phyloP scores from a whole-genome alignment of 2,113 vertebrate genomes.

The Erythrolamprus reginae region DNA sequence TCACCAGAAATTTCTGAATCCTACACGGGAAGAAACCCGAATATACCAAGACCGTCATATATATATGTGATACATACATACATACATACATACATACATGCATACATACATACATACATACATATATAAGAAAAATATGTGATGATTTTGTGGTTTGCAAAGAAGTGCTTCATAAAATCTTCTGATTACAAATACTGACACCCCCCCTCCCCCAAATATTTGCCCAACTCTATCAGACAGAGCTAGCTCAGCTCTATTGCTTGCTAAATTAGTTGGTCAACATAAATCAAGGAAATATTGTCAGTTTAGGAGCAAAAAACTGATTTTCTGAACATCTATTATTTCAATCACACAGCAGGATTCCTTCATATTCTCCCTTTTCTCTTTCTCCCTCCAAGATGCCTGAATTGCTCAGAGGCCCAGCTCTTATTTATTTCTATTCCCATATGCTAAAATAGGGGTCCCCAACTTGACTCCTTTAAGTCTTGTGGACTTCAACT shows the following conservation, averaged over 20 bases:
- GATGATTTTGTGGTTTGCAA: not conserved
- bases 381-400: not conserved
- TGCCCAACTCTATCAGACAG: not conserved
- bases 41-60: too few species aligned
- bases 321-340: not conserved
- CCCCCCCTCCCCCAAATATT: not conserved
- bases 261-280: not conserved
- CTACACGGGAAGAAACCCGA: too few species aligned
- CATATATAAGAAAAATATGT: too few species aligned
- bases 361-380: not conserved
- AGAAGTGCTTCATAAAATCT: not conserved
- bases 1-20: too few species aligned
- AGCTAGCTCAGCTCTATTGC: not conserved
- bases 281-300: not conserved
- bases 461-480: too few species aligned
- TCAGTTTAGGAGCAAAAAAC: not conserved
- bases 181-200: too few species aligned
- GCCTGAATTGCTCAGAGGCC: not conserved
- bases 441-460: not conserved
- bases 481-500: too few species aligned
- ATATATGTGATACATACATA: too few species aligned
- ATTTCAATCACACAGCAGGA: not conserved
- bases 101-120: too few species aligned
- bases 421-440: not conserved
- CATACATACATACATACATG: too few species aligned